Percentiles rank a stretch among this genome's conserved stretches.
phyloP scores from a whole-genome alignment of 2,113 vertebrate genomes.

The Cranoglanis bouderius region DNA sequence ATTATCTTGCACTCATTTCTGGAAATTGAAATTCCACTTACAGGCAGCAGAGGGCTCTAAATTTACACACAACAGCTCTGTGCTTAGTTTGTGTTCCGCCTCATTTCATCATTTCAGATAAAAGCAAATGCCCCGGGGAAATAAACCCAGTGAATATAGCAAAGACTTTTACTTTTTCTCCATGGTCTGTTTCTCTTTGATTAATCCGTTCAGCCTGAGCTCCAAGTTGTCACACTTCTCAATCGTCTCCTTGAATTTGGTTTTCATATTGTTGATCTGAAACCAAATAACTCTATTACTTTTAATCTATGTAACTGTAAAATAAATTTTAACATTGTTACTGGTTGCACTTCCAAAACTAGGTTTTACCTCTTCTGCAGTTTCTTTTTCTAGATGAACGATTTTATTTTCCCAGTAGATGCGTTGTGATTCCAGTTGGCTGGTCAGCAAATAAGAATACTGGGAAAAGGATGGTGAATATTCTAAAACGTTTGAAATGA shows the following conservation, averaged over 20 bases:
- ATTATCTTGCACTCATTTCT: neutral
- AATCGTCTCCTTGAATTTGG: constrained; percentile 98
- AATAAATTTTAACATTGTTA: neutral
- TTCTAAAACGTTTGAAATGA: neutral
- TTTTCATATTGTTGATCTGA: constrained; percentile 98
- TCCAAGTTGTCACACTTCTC: constrained; percentile 96
- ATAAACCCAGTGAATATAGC: neutral
- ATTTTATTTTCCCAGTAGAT: constrained; percentile 99
- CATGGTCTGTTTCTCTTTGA: constrained; percentile 89
- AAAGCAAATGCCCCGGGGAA: neutral
- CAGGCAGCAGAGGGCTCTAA: neutral
- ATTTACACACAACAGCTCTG: neutral
- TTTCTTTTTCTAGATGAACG: constrained; percentile 94
- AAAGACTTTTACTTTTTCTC: constrained; percentile 87
- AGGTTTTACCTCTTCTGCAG: constrained; percentile 86
- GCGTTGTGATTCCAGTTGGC: constrained; percentile 95
- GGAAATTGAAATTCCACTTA: neutral
- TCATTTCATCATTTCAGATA: neutral
- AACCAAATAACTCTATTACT: constrained; percentile 23
- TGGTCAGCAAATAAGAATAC: constrained; percentile 96
- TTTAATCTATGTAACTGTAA: neutral
- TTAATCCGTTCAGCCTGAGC: constrained; percentile 83
- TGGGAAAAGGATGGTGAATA: constrained; percentile 59
- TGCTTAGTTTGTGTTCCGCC: neutral
- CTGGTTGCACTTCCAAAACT: neutral